These are phyloP conservation scores for Acanthosepion pharaonis DNA, from an alignment of 2,888 invertebrate genomes.

Conservation along the genomic window DNA sequence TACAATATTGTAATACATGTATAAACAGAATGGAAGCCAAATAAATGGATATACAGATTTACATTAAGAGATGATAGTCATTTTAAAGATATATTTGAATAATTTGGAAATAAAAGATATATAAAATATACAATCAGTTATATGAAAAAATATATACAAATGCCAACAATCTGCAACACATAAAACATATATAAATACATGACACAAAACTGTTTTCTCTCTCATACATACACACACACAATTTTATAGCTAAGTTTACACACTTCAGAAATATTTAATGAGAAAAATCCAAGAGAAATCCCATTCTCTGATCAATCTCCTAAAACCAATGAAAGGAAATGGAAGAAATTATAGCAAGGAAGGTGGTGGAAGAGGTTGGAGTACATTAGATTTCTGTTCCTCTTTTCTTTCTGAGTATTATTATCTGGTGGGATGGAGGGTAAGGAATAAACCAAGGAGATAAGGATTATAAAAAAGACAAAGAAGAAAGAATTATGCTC, in stretches of 20 bases:
- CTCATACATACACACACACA: not conserved
- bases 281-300: not conserved
- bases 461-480: not conserved
- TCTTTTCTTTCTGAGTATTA: not conserved
- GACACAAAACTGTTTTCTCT: too few species aligned
- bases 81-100: too few species aligned
- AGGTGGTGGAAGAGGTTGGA: not conserved
- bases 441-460: not conserved
- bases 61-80: too few species aligned
- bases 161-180: too few species aligned
- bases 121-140: too few species aligned
- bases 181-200: too few species aligned
- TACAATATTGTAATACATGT: too few species aligned
- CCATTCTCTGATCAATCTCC: not conserved
- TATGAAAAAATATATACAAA: too few species aligned
- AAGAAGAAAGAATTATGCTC: not conserved
- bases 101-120: too few species aligned
- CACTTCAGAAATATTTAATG: not conserved
- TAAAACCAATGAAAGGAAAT: conserved; percentile 33
- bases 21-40: too few species aligned
- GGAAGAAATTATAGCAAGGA: conserved; percentile 14
- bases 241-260: not conserved
- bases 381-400: not conserved
- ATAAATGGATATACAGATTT: too few species aligned
- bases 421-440: not conserved